Conservation (phyloP, 2,888 invertebrate genomes). For the Incurvaria masculella region DNA sequence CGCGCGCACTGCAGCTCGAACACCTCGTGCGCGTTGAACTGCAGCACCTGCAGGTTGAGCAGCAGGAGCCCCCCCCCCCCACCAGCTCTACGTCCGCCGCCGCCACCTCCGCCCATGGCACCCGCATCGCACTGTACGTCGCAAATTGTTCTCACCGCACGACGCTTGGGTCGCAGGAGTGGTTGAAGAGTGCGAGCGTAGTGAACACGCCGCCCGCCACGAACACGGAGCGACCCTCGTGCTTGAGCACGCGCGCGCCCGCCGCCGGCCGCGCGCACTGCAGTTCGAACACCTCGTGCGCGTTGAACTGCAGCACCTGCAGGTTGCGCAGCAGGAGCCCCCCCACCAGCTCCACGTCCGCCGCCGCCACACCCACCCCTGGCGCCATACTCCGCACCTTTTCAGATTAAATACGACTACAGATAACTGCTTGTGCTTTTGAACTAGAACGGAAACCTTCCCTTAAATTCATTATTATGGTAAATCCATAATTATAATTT, state of each 20-base stretch:
- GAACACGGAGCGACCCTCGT: conserved; percentile 59
- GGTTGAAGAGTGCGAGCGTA: conserved; percentile 82
- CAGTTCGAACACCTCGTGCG: conserved; percentile 80
- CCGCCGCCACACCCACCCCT: too few species aligned
- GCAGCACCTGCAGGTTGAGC: conserved; percentile 70
- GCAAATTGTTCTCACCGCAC: conserved; percentile 61
- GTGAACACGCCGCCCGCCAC: conserved; percentile 82
- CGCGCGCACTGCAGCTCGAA: conserved; percentile 62
- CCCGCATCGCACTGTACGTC: too few species aligned
- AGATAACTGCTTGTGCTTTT: too few species aligned
- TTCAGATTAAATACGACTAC: too few species aligned
- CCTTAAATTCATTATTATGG: too few species aligned
- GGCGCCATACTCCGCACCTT: too few species aligned
- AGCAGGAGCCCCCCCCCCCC: conserved; percentile 67
- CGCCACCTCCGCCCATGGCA: too few species aligned
- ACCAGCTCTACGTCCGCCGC: too few species aligned
- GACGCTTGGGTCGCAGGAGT: conserved; percentile 83
- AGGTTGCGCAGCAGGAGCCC: conserved; percentile 67
- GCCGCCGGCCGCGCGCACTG: conserved; percentile 47
- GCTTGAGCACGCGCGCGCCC: conserved; percentile 38
- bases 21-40: conserved; percentile 88
- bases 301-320: conserved; percentile 79
- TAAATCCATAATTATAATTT: too few species aligned
- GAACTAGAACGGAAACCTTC: too few species aligned
- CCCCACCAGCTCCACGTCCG: conserved; percentile 57